phyloP scores from a whole-genome alignment of 2,113 vertebrate genomes.

The Rhineura floridana region DNA sequence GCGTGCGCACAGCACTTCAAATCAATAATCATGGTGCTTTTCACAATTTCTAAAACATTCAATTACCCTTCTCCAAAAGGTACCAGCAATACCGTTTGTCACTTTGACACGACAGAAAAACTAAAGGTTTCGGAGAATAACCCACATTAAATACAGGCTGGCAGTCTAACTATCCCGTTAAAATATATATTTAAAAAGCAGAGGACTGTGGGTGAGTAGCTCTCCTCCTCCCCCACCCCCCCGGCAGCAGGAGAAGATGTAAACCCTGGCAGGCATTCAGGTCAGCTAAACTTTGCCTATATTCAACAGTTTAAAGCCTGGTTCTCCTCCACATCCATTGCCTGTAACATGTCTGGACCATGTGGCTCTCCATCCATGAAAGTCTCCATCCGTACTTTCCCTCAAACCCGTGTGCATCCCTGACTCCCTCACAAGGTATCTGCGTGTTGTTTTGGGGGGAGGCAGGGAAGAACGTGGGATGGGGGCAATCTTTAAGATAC shows the following conservation, averaged over 20 bases:
- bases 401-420: neutral
- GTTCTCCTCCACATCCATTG: no score
- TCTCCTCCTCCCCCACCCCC: neutral
- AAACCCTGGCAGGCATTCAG: no score
- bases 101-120: neutral
- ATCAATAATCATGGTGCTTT: conserved; percentile 10
- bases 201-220: neutral
- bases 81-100: neutral
- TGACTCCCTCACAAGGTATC: neutral
- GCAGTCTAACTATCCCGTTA: neutral
- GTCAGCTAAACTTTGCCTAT: neutral
- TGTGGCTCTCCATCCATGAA: neutral
- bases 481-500: no score
- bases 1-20: neutral
- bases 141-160: neutral
- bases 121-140: neutral
- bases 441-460: neutral
- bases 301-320: neutral
- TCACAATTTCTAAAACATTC: conserved; percentile 10
- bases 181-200: neutral
- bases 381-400: neutral
- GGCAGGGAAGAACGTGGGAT: neutral
- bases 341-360: neutral
- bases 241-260: neutral
- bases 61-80: conserved; percentile 11